Percentiles rank a stretch among this genome's conserved stretches.
phyloP scores from a whole-genome alignment of 2,888 invertebrate genomes.

The Ypsolopha scabrella region DNA sequence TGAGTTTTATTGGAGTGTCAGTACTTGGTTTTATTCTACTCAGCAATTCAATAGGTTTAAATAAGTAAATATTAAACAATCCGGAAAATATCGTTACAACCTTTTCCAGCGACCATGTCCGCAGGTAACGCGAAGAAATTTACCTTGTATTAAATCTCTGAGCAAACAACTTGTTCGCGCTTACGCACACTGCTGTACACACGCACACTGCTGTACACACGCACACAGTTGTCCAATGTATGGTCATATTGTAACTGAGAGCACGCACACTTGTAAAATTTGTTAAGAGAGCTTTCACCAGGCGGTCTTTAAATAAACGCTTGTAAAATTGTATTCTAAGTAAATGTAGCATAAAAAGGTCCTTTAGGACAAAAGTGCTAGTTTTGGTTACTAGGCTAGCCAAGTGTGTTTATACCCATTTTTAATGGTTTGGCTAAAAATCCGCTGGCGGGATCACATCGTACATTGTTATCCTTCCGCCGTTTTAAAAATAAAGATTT shows the following conservation, averaged over 20 bases:
- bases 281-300: neutral
- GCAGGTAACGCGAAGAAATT: slow-evolving; percentile 65
- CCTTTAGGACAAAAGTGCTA: too few species aligned
- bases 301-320: too few species aligned
- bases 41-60: neutral
- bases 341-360: too few species aligned
- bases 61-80: neutral
- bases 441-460: too few species aligned
- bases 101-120: slow-evolving; percentile 20
- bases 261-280: neutral
- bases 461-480: too few species aligned
- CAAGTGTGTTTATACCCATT: too few species aligned
- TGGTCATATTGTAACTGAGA: neutral
- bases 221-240: slow-evolving; percentile 1
- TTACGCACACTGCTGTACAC: slow-evolving; percentile 31
- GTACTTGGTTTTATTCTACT: too few species aligned
- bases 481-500: too few species aligned
- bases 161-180: slow-evolving; percentile 69
- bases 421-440: too few species aligned
- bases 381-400: too few species aligned
- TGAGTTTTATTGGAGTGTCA: too few species aligned
- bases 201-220: slow-evolving; percentile 7
- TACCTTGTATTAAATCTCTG: slow-evolving; percentile 67
- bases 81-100: slow-evolving; percentile 19
- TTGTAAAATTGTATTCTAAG: too few species aligned